Percentiles rank a stretch among this genome's conserved stretches.
phyloP scores from a whole-genome alignment of 2,888 invertebrate genomes.

The Sarcophaga rosellei region DNA sequence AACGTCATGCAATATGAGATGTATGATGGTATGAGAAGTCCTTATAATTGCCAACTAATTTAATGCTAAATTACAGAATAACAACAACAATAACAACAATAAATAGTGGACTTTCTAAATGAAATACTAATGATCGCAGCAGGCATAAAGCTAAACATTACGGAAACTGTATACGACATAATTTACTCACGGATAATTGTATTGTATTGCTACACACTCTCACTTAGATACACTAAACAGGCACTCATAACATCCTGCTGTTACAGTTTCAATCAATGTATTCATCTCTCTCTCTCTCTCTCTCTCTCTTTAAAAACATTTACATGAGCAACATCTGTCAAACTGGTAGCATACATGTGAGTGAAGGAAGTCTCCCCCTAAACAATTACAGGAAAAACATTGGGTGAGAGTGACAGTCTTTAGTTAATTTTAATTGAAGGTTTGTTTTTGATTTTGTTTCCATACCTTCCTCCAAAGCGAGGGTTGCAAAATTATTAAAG shows the following conservation, averaged over 20 bases:
- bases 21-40: background rate
- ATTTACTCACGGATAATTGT: constrained; percentile 27
- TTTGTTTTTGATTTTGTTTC: constrained; percentile 61
- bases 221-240: background rate
- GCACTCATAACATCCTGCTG: constrained; percentile 58
- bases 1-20: too few relatives aligned
- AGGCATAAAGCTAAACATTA: constrained; percentile 53
- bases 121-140: constrained; percentile 46
- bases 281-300: background rate
- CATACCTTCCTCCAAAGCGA: background rate
- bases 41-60: constrained; percentile 53
- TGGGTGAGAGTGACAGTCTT: background rate
- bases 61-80: constrained; percentile 50
- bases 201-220: too few relatives aligned
- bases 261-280: constrained; percentile 6
- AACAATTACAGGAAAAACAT: background rate
- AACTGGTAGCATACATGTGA: background rate
- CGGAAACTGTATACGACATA: constrained; percentile 65
- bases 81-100: constrained; percentile 26
- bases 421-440: constrained; percentile 52
- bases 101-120: constrained; percentile 8
- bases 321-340: constrained; percentile 64
- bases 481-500: constrained; percentile 51
- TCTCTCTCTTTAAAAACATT: background rate
- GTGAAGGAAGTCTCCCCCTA: background rate